phyloP scores from a whole-genome alignment of 2,113 vertebrate genomes.

The Eulemur macaco region DNA sequence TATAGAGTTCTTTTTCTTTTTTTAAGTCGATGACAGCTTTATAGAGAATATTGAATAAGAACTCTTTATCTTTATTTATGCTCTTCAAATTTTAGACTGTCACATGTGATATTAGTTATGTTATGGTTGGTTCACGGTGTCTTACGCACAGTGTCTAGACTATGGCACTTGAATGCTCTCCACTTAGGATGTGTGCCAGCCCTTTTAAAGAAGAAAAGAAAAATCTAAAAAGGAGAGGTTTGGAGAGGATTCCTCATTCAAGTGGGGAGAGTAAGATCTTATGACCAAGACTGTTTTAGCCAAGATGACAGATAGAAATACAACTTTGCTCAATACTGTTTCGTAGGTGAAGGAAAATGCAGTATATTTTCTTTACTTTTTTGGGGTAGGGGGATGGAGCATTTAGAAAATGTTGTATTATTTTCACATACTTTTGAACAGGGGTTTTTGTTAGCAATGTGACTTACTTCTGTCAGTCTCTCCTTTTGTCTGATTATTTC shows the following conservation, averaged over 20 bases:
- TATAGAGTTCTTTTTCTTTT: background rate
- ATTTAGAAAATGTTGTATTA: constrained; percentile 13
- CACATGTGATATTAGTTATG: background rate
- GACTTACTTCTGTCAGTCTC: background rate
- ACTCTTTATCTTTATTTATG: background rate
- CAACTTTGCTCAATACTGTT: background rate
- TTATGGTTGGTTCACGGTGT: background rate
- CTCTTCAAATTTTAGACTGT: background rate
- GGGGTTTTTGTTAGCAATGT: background rate
- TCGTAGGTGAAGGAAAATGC: background rate
- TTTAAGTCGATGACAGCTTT: background rate
- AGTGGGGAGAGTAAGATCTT: constrained; percentile 18
- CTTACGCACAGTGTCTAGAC: background rate
- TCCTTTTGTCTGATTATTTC: constrained; percentile 9
- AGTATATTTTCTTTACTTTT: background rate
- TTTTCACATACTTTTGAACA: constrained; percentile 4
- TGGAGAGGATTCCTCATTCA: background rate
- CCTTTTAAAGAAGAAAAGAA: constrained; percentile 46
- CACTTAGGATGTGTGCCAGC: constrained; percentile 26
- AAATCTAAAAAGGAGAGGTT: background rate
- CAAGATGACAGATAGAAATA: constrained; percentile 5
- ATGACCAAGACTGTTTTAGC: constrained; percentile 2
- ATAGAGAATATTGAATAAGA: background rate
- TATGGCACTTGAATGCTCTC: constrained; percentile 35
- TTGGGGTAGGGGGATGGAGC: background rate